Percentiles rank a stretch among this genome's conserved stretches.
Conservation (phyloP, 2,888 invertebrate genomes). For the Callosobruchus maculatus region DNA sequence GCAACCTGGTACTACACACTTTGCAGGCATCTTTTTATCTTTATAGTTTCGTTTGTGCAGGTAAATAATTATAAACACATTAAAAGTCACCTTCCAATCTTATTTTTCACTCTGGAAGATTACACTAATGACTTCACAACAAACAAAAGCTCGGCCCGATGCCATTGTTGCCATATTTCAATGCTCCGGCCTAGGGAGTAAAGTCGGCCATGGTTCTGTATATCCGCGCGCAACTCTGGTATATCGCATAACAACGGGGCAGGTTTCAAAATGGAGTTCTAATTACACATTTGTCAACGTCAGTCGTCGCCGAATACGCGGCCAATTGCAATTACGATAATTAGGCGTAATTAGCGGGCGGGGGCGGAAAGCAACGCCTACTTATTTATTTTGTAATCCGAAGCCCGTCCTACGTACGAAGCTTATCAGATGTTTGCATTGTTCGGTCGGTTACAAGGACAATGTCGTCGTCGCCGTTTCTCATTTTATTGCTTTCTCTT, state of each 20-base stretch:
- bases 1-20: no score
- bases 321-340: constrained; percentile 1
- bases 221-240: neutral
- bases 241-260: neutral
- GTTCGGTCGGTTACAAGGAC: neutral
- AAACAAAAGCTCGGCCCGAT: no score
- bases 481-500: neutral
- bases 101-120: no score
- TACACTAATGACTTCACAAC: no score
- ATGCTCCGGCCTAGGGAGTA: no score
- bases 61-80: no score
- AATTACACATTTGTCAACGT: constrained; percentile 4
- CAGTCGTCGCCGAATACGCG: neutral
- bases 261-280: constrained; percentile 1
- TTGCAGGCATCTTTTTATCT: no score
- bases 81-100: no score
- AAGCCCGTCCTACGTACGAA: neutral
- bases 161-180: no score
- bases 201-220: no score
- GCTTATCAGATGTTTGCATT: neutral
- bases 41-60: no score
- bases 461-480: neutral
- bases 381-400: constrained; percentile 1
- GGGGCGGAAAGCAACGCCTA: neutral
- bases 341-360: neutral